Evolutionary conservation across 1,140 invertebrate genomes (phyloP).

Genomic region (Zaprionus lachaisei): DNA sequence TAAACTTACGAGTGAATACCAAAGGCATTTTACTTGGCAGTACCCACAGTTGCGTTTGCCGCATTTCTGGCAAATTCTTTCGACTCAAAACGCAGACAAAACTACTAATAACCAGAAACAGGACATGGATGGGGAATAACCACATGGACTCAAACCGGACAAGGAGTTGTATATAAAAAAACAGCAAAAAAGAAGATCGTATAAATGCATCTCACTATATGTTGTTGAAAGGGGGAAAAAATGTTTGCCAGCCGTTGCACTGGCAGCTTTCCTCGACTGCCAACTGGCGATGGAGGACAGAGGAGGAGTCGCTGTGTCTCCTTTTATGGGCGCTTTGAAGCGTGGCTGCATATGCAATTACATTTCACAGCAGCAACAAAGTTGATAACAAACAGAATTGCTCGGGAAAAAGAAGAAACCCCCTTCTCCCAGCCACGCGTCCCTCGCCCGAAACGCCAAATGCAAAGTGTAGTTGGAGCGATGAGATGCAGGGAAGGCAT

Average conservation of each 20-base stretch:
- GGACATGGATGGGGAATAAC: conserved; percentile 14
- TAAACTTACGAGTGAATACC: neutral
- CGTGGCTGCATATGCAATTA: conserved; percentile 81
- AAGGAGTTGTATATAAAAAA: conserved; percentile 33
- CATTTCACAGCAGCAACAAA: conserved; percentile 76
- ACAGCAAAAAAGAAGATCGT: neutral
- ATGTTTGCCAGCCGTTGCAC: conserved; percentile 48
- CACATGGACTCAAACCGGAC: conserved; percentile 23
- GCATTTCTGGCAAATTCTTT: conserved; percentile 52
- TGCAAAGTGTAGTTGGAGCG: conserved; percentile 12
- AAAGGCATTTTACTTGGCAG: conserved; percentile 17
- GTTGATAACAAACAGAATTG: conserved; percentile 73
- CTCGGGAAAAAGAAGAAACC: conserved; percentile 15
- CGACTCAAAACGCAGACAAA: conserved; percentile 52
- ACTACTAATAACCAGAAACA: conserved; percentile 59
- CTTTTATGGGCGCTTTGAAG: conserved; percentile 70
- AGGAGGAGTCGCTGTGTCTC: conserved; percentile 29
- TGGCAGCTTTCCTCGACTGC: conserved; percentile 24
- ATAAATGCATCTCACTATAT: conserved; percentile 9
- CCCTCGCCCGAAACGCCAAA: conserved; percentile 4
- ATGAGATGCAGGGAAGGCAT: conserved; percentile 56
- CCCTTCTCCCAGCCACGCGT: too few relatives aligned
- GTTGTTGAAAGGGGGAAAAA: conserved; percentile 40
- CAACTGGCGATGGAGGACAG: neutral
- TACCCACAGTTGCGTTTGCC: conserved; percentile 31